Evolutionary conservation across 1,140 invertebrate genomes (phyloP), one percentile per base, ranked within the genome.

Genomic region (Dryas iulia): DNA sequence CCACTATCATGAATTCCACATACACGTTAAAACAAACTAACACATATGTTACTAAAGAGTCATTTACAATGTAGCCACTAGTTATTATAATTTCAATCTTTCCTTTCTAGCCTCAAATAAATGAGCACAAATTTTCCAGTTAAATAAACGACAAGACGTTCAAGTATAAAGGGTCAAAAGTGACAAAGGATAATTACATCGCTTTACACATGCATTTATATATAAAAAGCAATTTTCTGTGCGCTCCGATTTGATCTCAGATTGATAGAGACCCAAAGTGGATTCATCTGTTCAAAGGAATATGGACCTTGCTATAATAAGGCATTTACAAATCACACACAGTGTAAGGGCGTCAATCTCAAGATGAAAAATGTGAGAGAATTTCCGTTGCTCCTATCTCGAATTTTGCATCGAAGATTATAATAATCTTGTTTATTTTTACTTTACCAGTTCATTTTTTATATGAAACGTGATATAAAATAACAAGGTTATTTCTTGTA

Each of bases 161-260:
- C 7, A 47, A 47, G 1, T n/a, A 47, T 21, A 21, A 47, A 47
- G 14, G 39, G 18, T 47, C 14, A 47, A 10, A 47, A 21, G 14
- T 47, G 35, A 47, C 14, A 47, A 47, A 47, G 39, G 18, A 47
- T 47, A 18, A 47, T 18, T 21, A 21, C 5, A 21, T 47, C 14
- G 35, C 14, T 12, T 47, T 47, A 18, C 14, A 47, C 14, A 47
- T 47, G 39, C 39, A 47, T 47, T 47, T 47, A 47, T 47, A 18
- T 47, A 47, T 47, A 47, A 47, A 47, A 47, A 47, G 39, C 39
- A 47, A 47, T 47, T 47, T 47, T 47, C 35, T 47, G 39, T 47
- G 39, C 39, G 39, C 39, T 21, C 14, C 18, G 14, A 21, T 21
- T 21, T 18, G 39, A 47, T 47, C 7, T 47, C 10, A 47, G 39